Evolutionary conservation across 2,113 vertebrate genomes (phyloP).

Genomic region (Tautogolabrus adspersus): DNA sequence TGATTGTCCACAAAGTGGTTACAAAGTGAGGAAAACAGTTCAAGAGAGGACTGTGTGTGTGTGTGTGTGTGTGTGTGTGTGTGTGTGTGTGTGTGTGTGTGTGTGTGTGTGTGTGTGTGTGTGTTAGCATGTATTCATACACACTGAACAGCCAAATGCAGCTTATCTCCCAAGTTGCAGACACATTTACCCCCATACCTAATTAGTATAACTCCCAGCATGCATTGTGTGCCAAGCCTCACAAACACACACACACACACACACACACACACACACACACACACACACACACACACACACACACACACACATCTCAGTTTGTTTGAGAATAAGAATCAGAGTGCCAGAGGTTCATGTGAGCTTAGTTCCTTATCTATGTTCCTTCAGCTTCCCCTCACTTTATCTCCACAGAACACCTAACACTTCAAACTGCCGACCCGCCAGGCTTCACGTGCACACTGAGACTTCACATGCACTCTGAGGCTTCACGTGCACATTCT

Average conservation of each 20-base stretch:
- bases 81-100: too few species aligned
- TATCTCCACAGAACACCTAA: constrained; percentile 33
- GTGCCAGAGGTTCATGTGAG: neutral
- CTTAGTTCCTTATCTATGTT: constrained; percentile 16
- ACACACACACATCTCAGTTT: neutral
- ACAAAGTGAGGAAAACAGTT: too few species aligned
- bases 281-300: neutral
- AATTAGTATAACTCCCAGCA: constrained; percentile 31
- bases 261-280: constrained; percentile 16
- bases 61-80: too few species aligned
- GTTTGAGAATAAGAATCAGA: neutral
- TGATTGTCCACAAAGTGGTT: too few species aligned
- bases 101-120: too few species aligned
- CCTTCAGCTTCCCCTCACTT: constrained; percentile 17
- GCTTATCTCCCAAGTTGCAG: constrained; percentile 57
- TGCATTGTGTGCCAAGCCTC: constrained; percentile 8
- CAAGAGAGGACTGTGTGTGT: too few species aligned
- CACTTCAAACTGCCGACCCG: constrained; percentile 13
- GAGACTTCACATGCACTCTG: too few species aligned
- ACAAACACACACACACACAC: constrained; percentile 23
- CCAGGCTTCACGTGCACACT: neutral
- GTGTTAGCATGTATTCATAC: neutral
- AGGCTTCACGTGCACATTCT: too few species aligned
- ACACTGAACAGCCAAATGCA: neutral
- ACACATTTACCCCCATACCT: constrained; percentile 10